Evolutionary conservation across 2,113 vertebrate species (phyloP), one percentile per base, ranked within the genome.

Genomic region (Pelobates fuscus): DNA sequence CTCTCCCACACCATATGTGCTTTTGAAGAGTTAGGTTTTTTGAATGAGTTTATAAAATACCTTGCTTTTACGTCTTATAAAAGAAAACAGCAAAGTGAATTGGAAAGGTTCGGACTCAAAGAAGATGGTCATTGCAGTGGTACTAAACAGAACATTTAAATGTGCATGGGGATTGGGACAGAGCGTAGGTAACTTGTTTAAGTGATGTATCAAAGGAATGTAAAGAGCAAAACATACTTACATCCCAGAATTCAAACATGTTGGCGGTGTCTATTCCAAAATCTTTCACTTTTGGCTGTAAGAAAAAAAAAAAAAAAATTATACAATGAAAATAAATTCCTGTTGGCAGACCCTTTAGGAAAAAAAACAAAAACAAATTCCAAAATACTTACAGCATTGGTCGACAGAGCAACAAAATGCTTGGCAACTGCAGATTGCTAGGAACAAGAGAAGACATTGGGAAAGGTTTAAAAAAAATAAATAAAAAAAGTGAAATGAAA

Each of bases 191-290:
- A n/a, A n/a, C n/a, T n/a, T n/a, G n/a, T n/a, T n/a, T n/a, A n/a
- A n/a, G n/a, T n/a, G n/a, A n/a, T n/a, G n/a, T n/a, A n/a, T n/a
- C n/a, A n/a, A 46, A 3, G 44, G 44, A 15, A 46, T 55, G 3
- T 8, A 21, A 55, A 5, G 21, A 8, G 18, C 7, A 55, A 55
- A 55, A 21, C 52, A 55, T 89, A 94, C 92, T 98, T 90, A 99
- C 97, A 69, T 98, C 96, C 97, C 97, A 98, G 82, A 98, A 99
- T 80, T 96, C 97, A 69, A 99, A 99, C 97, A 99, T 98, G 85
- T 99, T 99, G 41, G 86, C 86, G 0, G 94, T 87, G 83, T 99
- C 97, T 77, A 99, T 98, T 80, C 97, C 97, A 25, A 99, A 99
- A n/a, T 94, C 95, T 78, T 93, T 92, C 75, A 99, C 97, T 91